Base-by-base conservation (phyloP, 2,797 vertebrate species). In the Cyprinodon diabolis region DNA sequence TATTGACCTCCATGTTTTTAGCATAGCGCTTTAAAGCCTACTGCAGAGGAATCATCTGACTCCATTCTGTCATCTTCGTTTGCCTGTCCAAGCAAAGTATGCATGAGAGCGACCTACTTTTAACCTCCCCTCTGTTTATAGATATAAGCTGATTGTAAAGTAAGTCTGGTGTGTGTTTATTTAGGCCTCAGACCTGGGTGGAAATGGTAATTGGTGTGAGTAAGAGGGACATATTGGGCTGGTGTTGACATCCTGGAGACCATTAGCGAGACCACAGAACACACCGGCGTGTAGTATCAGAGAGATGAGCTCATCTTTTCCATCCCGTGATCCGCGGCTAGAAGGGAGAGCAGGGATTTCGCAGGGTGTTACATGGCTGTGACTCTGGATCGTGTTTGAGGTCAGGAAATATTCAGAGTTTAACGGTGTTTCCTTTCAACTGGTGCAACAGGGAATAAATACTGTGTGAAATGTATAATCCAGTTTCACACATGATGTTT, bases 101-200 rank as follows among this genome's bases (percentile, higher is more conserved):
- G 88, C 86, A 66, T 19, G 84, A 85, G 88, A 91, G 66, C 10
- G 71, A 75, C 74, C 83, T 83, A 67, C 89, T 91, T 92, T 90
- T 87, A 88, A 82, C 86, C 37, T 71, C 43, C 60, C 76, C 66
- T n/a, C 81, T 90, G 88, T 92, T 92, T 93, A 88, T 89, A 92
- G 85, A 92, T 91, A 72, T 76, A 85, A 81, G 78, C 74, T 90
- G 89, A 91, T 92, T 88, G 84, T 88, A 87, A 84, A 90, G 88
- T 78, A 48, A 82, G 83, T 90, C 74, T 87, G 76, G 72, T 54
- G 68, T 82, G 43, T 92, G 90, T 93, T 92, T 94, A 87, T 93
- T 92, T 93, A 85, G 87, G 80, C 83, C 81, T 69, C 60, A 55
- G 70, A 76, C 72, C 82, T 76, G 75, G 82, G 87, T 90, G 86